Base-by-base conservation (phyloP, 1,140 invertebrate genomes). In the Drosophila kikkawai region DNA sequence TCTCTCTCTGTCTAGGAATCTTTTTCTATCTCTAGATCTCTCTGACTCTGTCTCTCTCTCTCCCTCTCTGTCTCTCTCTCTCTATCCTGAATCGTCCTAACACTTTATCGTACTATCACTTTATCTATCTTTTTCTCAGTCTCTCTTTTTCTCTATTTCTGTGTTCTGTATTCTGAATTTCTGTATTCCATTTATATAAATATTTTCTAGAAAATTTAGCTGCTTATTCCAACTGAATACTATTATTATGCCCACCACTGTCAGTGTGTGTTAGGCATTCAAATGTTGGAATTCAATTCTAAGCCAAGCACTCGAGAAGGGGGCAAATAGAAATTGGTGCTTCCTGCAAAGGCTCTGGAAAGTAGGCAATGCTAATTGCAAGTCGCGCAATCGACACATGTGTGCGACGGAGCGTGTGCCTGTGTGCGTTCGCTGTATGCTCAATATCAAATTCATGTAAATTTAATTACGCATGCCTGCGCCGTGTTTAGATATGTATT, bases 361-460 rank as follows among this genome's bases (percentile, higher is more conserved):
- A 68, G 63, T 65, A 84, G 82, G 66, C 81, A 80, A 80, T 47
- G 64, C 67, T 83, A 86, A 86, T 86, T 82, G 78, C 76, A 80
- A 71, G 76, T 69, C 66, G 63, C 66, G 57, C 32, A 11, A 47
- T 37, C n/a, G 50, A 39, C 19, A 34, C 47, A 41, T 44, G 61
- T 45, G 67, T 58, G 34, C 26, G 56, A 17, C 19, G 59, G 13
- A 53, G 55, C 37, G 48, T 48, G 36, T 61, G 29, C 59, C 15
- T 57, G 34, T 53, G 50, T 51, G 57, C 42, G 39, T 42, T 37
- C 29, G 11, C 26, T 59, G 50, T 78, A 66, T 87, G 79, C 82
- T 84, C 80, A 88, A 87, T 87, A 87, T 87, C 84, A 87, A 77
- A 87, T 87, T 87, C 84, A 87, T 87, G 84, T 87, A 87, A 88